phyloP scores from a whole-genome alignment of 2,797 vertebrate species.

The Mormyrus hasselquistii region DNA sequence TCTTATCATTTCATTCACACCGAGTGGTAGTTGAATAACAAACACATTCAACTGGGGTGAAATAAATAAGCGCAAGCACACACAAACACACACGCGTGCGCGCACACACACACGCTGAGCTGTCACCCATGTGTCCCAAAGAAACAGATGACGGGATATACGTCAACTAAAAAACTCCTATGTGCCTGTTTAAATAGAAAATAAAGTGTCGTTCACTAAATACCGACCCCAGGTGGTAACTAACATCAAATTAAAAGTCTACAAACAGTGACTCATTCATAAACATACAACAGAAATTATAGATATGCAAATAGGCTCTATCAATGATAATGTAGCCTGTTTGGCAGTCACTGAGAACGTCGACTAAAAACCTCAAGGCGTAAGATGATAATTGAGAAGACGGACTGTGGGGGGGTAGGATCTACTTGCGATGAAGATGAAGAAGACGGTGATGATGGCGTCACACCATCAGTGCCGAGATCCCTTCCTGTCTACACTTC shows the following conservation, averaged over 20 bases:
- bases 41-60: neutral
- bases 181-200: neutral
- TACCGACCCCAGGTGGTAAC: slow-evolving; percentile 1
- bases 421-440: neutral
- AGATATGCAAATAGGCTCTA: neutral
- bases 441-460: neutral
- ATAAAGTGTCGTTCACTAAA: neutral
- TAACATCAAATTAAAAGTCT: slow-evolving; percentile 5
- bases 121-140: neutral
- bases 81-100: neutral
- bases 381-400: neutral
- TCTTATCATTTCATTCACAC: slow-evolving; percentile 20
- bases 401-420: neutral
- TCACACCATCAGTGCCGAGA: neutral
- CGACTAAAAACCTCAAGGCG: neutral
- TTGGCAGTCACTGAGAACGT: neutral
- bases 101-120: neutral
- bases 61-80: neutral
- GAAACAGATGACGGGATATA: neutral
- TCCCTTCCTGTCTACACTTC: neutral
- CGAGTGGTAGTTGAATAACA: slow-evolving; percentile 1
- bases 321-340: neutral
- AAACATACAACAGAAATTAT: neutral
- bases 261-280: neutral
- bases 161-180: neutral